These are phyloP conservation scores for Gobionotothen gibberifrons DNA, from an alignment of 2,797 vertebrate genomes.

Conservation along the genomic window DNA sequence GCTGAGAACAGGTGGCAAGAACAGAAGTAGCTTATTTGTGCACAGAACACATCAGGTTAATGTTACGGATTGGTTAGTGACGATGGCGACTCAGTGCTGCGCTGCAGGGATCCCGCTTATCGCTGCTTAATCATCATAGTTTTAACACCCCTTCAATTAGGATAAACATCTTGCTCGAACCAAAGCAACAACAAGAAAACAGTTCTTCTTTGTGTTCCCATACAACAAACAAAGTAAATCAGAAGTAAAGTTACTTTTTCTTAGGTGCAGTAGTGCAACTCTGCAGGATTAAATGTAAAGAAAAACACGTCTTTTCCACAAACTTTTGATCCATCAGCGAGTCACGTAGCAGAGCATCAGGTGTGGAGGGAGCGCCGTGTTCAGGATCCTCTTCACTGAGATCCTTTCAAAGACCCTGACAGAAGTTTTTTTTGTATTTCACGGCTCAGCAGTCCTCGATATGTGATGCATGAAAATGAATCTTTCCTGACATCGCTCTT, in stretches of 20 bases:
- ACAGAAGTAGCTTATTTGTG: too few relatives aligned
- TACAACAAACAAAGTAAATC: too few relatives aligned
- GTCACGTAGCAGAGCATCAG: constrained; percentile 31
- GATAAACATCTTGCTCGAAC: too few relatives aligned
- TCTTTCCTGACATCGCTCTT: constrained; percentile 9
- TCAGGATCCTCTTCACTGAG: constrained; percentile 20
- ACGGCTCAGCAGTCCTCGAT: constrained; percentile 46
- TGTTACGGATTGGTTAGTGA: too few relatives aligned
- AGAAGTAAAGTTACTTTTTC: not conserved
- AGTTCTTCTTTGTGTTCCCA: too few relatives aligned
- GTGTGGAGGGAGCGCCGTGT: constrained; percentile 17
- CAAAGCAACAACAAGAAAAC: too few relatives aligned
- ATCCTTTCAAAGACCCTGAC: constrained; percentile 28
- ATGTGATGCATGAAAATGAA: constrained; percentile 43
- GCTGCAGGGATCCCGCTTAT: too few relatives aligned
- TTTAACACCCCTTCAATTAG: too few relatives aligned
- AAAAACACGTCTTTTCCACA: not conserved
- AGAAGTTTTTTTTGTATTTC: constrained; percentile 44
- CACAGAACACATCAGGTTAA: too few relatives aligned
- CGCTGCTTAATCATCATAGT: too few relatives aligned
- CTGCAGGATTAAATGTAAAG: constrained; percentile 4
- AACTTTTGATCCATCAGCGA: constrained; percentile 18
- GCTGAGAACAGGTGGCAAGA: too few relatives aligned
- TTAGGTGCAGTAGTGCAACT: not conserved
- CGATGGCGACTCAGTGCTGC: too few relatives aligned